Evolutionary conservation across 1,140 invertebrate genomes (phyloP).

Genomic region (Drosophila guanche): DNA sequence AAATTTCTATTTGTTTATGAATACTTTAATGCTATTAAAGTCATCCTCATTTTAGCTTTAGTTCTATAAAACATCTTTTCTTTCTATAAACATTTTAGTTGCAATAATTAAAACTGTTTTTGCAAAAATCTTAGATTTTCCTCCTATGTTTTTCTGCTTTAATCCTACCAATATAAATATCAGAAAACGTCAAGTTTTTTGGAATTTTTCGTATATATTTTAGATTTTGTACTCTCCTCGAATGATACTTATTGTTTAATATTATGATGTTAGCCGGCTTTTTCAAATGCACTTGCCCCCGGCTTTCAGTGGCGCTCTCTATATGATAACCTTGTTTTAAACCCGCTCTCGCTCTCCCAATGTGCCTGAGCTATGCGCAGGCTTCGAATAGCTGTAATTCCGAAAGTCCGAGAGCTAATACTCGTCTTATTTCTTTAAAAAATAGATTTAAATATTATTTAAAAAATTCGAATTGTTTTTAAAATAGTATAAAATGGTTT

Average conservation of each 20-base stretch:
- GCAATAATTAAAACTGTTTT: too few relatives aligned
- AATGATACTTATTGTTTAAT: neutral
- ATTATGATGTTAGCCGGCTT: constrained; percentile 53
- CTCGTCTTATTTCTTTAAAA: neutral
- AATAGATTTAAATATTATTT: neutral
- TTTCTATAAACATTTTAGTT: too few relatives aligned
- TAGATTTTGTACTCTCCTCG: neutral
- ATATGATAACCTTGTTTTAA: too few relatives aligned
- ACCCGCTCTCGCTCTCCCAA: constrained; percentile 3
- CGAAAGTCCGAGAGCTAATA: neutral
- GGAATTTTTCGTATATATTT: too few relatives aligned
- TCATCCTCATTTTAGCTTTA: too few relatives aligned
- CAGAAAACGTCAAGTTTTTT: too few relatives aligned
- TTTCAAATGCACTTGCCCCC: constrained; percentile 33
- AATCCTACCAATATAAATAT: neutral
- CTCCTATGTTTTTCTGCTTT: too few relatives aligned
- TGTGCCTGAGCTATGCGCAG: constrained; percentile 24
- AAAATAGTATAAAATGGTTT: neutral
- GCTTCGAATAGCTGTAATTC: constrained; percentile 3
- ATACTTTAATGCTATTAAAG: too few relatives aligned
- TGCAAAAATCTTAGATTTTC: too few relatives aligned
- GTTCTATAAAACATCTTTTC: too few relatives aligned
- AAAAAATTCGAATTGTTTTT: neutral
- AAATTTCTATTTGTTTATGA: too few relatives aligned
- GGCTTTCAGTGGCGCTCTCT: constrained; percentile 10